These are phyloP conservation scores for Eulithis prunata DNA, from an alignment of 2,888 invertebrate species.

Conservation along the genomic window DNA sequence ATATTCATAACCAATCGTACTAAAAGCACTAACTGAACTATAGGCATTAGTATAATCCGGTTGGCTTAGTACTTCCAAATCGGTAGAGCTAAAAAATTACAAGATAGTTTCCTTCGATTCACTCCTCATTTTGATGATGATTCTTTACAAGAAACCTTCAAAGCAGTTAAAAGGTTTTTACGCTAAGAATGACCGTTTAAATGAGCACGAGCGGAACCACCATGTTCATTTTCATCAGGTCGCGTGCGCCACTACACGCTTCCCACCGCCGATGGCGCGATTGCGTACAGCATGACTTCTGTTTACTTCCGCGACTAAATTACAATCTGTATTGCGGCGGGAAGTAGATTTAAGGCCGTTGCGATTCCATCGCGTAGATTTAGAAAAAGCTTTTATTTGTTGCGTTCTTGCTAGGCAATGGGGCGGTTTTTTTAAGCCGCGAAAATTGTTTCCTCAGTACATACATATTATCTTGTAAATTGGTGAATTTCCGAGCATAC, in stretches of 20 bases:
- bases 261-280: slow-evolving; percentile 42
- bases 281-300: slow-evolving; percentile 64
- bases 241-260: slow-evolving; percentile 41
- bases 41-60: too few species aligned
- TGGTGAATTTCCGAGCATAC: not conserved
- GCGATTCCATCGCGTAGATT: slow-evolving; percentile 40
- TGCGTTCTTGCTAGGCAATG: not conserved
- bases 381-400: slow-evolving; percentile 15
- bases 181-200: slow-evolving; percentile 6
- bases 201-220: slow-evolving; percentile 28
- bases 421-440: not conserved
- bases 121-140: too few species aligned
- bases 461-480: too few species aligned
- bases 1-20: not conserved
- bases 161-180: not conserved
- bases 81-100: too few species aligned
- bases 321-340: slow-evolving; percentile 61
- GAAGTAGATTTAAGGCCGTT: slow-evolving; percentile 54
- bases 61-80: too few species aligned
- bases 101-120: too few species aligned
- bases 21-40: too few species aligned
- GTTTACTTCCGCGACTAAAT: slow-evolving; percentile 73
- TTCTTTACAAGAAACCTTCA: not conserved
- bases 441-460: not conserved
- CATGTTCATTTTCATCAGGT: slow-evolving; percentile 20